Conservation (phyloP, 2,113 vertebrate genomes). For the Scalopus aquaticus region DNA sequence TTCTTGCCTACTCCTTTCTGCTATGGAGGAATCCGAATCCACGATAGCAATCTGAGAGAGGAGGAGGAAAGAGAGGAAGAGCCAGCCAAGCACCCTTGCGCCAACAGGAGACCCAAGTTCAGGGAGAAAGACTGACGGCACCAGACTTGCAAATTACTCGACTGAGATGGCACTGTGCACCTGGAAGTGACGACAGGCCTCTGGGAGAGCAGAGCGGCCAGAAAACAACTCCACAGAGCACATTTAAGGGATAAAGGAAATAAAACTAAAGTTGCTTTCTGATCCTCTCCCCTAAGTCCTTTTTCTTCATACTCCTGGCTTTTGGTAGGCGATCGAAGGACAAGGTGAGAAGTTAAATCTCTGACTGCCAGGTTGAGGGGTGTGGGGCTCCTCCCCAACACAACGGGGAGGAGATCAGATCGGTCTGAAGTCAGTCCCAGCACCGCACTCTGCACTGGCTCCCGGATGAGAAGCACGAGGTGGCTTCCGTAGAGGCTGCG, state of each 20-base stretch:
- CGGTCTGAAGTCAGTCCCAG: not conserved
- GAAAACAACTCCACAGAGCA: not conserved
- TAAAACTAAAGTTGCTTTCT: constrained; percentile 1
- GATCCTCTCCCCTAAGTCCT: not conserved
- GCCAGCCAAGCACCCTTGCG: not conserved
- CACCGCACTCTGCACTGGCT: not conserved
- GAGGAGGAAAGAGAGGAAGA: not conserved
- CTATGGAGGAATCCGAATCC: not conserved
- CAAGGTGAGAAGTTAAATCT: constrained; percentile 38
- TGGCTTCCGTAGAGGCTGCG: not conserved
- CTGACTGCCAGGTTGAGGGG: not conserved
- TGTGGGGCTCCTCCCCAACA: not conserved
- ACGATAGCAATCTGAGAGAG: not conserved
- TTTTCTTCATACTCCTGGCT: not conserved
- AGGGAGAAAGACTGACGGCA: not conserved
- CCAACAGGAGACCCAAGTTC: not conserved
- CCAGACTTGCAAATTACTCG: not conserved
- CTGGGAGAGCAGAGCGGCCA: not conserved
- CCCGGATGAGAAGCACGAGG: not conserved
- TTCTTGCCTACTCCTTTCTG: not conserved
- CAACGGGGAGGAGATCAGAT: not conserved
- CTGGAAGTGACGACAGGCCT: not conserved
- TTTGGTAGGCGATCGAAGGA: constrained; percentile 31
- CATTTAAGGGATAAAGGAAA: not conserved
- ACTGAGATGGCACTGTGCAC: not conserved